A percentile compares a stretch with the other conserved stretches of the same genome.
Conservation (phyloP, 2,888 invertebrate genomes). For the Drosophila hamatofila region DNA sequence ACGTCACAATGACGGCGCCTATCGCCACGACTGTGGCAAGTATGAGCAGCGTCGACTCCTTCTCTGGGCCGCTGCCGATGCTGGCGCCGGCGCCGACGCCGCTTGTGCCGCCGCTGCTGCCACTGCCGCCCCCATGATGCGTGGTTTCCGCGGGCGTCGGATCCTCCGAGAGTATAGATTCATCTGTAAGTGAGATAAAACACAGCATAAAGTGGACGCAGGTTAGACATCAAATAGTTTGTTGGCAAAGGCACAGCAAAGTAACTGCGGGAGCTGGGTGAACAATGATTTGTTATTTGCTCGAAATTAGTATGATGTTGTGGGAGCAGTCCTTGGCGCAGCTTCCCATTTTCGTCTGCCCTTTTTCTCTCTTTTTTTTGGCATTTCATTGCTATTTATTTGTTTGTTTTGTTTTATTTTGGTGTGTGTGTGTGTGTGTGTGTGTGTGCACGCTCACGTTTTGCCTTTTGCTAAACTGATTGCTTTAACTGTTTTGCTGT, state of each 20-base stretch:
- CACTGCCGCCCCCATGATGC: slow-evolving; percentile 82
- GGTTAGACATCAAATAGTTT: slow-evolving; percentile 40
- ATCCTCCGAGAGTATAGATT: slow-evolving; percentile 85
- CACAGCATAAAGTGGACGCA: slow-evolving; percentile 22
- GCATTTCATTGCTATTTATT: slow-evolving; percentile 46
- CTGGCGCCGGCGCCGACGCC: slow-evolving; percentile 78
- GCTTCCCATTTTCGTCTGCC: slow-evolving; percentile 4
- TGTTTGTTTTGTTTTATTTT: slow-evolving; percentile 41
- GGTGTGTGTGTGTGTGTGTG: neutral
- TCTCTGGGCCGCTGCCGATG: slow-evolving; percentile 80
- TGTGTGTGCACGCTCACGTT: slow-evolving; percentile 29
- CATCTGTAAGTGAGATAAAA: slow-evolving; percentile 75
- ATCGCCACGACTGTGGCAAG: slow-evolving; percentile 85
- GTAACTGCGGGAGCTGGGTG: neutral
- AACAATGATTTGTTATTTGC: slow-evolving; percentile 80
- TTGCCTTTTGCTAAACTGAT: slow-evolving; percentile 56
- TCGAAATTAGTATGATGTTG: slow-evolving; percentile 73
- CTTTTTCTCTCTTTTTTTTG: neutral
- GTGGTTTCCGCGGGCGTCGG: slow-evolving; percentile 86
- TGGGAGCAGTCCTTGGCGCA: slow-evolving; percentile 16
- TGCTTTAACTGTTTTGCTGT: slow-evolving; percentile 52
- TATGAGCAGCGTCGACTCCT: slow-evolving; percentile 85
- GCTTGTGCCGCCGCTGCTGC: slow-evolving; percentile 50
- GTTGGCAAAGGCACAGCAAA: neutral
- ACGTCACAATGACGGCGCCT: slow-evolving; percentile 85